phyloP scores from a whole-genome alignment of 2,797 vertebrate genomes.

The Propithecus deckenii region DNA sequence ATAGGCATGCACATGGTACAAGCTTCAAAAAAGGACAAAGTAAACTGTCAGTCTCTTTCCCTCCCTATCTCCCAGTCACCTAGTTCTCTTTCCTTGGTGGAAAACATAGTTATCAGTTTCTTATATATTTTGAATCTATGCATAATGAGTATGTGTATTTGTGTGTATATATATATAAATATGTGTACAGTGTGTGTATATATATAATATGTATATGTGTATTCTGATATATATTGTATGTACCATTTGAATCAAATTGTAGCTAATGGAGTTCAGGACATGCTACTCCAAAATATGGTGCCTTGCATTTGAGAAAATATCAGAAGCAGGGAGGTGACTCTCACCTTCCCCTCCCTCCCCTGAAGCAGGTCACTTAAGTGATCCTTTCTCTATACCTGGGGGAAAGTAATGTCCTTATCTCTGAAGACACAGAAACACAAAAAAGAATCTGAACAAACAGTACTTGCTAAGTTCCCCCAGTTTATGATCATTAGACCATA shows the following conservation, averaged over 20 bases:
- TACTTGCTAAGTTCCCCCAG: neutral
- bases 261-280: neutral
- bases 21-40: neutral
- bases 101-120: neutral
- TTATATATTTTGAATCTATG: neutral
- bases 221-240: neutral
- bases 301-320: neutral
- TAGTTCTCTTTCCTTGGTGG: neutral
- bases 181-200: neutral
- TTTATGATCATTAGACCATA: neutral
- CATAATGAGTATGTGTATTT: neutral
- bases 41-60: neutral
- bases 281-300: neutral
- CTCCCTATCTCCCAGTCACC: neutral
- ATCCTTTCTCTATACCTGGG: neutral
- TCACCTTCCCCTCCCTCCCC: neutral
- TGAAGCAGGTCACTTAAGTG: neutral
- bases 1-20: neutral
- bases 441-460: neutral
- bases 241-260: neutral
- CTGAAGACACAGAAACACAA: neutral
- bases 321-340: neutral
- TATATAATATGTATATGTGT: neutral
- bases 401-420: neutral
- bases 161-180: neutral